Percentiles rank a stretch among this genome's conserved stretches.
phyloP scores from a whole-genome alignment of 2,888 invertebrate species.

The Lycia hirtaria region DNA sequence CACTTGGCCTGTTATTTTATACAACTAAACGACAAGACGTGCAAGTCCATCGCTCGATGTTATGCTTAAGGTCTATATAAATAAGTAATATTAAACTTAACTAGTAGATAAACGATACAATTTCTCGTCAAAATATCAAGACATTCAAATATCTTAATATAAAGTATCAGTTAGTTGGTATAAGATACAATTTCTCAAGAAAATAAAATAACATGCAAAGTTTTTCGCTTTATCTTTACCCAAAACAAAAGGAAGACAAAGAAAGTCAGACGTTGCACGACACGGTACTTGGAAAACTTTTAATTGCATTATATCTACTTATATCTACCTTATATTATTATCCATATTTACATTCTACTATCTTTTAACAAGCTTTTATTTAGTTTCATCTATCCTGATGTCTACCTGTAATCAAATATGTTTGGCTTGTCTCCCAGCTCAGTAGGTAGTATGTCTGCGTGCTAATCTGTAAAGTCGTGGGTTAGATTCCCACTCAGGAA shows the following conservation, averaged over 20 bases:
- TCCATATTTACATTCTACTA: conserved; percentile 8
- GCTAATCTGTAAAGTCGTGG: too few relatives aligned
- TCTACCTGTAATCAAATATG: too few relatives aligned
- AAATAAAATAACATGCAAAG: conserved; percentile 11
- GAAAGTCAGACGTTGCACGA: conserved; percentile 6
- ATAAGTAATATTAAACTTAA: too few relatives aligned
- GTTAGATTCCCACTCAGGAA: too few relatives aligned
- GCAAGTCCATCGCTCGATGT: too few relatives aligned
- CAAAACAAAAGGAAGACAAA: conserved; percentile 8
- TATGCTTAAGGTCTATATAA: too few relatives aligned
- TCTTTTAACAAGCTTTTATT: neutral
- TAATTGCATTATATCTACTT: conserved; percentile 13
- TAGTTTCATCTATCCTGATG: too few relatives aligned
- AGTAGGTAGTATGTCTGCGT: too few relatives aligned
- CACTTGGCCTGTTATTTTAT: too few relatives aligned
- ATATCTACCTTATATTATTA: too few relatives aligned
- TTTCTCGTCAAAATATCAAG: neutral
- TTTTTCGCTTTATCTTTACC: conserved; percentile 25
- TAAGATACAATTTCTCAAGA: neutral
- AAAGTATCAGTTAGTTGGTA: neutral
- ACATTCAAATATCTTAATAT: neutral
- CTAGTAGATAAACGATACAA: neutral
- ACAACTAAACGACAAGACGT: too few relatives aligned
- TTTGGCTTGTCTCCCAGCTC: too few relatives aligned
- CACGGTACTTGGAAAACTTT: conserved; percentile 13